A percentile compares a stretch with the other conserved stretches of the same genome.
Conservation (phyloP, 2,888 invertebrate genomes). For the Diadegma fenestrale region DNA sequence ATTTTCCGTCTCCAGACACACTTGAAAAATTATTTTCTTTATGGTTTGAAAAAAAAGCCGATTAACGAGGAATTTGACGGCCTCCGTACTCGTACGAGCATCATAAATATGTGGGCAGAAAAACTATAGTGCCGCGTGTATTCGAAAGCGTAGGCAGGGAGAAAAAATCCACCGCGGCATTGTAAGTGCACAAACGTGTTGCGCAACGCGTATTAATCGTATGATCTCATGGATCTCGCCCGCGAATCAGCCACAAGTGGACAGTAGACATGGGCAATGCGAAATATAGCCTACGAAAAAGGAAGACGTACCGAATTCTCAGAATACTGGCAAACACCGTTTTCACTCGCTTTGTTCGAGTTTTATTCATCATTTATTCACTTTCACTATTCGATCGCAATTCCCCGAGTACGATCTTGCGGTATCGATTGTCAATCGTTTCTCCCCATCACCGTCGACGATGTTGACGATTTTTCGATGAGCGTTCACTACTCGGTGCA, state of each 20-base stretch:
- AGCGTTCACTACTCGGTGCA: background rate
- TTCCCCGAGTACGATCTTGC: background rate
- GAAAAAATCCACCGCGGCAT: constrained; percentile 39
- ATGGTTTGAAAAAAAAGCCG: background rate
- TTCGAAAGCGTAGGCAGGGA: constrained; percentile 60
- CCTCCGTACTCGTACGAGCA: constrained; percentile 35
- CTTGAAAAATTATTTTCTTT: constrained; percentile 19
- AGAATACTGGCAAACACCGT: background rate
- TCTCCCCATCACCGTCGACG: background rate
- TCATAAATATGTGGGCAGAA: constrained; percentile 70
- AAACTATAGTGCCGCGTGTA: constrained; percentile 63
- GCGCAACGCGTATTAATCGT: constrained; percentile 73
- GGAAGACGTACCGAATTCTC: constrained; percentile 1
- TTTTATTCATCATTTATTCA: constrained; percentile 36
- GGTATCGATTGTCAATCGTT: constrained; percentile 11
- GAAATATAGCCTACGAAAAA: constrained; percentile 7
- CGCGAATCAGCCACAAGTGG: constrained; percentile 61
- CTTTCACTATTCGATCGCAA: constrained; percentile 19
- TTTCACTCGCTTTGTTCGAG: background rate
- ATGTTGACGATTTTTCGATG: background rate
- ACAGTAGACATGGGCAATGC: constrained; percentile 43
- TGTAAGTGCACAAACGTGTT: constrained; percentile 65
- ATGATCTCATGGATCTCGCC: constrained; percentile 75
- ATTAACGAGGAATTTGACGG: constrained; percentile 52
- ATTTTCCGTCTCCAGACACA: background rate